These are phyloP conservation scores for Tupaia tana DNA, from an alignment of 2,113 vertebrate species.

Conservation along the genomic window DNA sequence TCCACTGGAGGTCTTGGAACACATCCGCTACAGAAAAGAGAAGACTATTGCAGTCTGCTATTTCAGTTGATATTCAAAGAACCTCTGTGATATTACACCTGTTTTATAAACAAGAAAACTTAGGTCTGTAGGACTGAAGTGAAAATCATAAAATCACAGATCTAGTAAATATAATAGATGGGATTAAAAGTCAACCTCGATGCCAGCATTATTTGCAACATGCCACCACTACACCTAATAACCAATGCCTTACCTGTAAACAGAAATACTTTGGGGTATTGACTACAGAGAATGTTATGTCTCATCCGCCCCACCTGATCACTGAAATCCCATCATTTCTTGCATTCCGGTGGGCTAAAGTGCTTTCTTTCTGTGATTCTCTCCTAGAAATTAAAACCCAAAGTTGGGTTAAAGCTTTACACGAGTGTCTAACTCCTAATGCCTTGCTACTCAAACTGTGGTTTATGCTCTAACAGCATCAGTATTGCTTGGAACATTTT, in stretches of 20 bases:
- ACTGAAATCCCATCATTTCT: not conserved
- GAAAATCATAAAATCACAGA: not conserved
- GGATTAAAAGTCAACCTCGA: not conserved
- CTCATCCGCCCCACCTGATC: not conserved
- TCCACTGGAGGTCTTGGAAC: too few species aligned
- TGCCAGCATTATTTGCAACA: not conserved
- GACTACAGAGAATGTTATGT: not conserved
- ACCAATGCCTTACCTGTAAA: not conserved
- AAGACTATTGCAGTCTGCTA: too few species aligned
- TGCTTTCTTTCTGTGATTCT: not conserved
- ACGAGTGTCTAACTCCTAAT: not conserved
- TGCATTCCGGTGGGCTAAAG: not conserved
- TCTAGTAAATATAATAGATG: not conserved
- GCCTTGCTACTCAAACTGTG: not conserved
- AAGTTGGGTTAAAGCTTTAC: not conserved
- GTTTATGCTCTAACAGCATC: not conserved
- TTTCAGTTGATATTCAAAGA: constrained; percentile 37
- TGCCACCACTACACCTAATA: not conserved
- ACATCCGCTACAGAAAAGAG: too few species aligned
- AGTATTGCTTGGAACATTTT: not conserved
- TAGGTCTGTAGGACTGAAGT: not conserved
- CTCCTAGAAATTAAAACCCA: constrained; percentile 7
- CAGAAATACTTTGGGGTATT: not conserved
- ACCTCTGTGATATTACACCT: not conserved
- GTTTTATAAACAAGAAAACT: not conserved